These are phyloP conservation scores for Drosophila orena DNA, from an alignment of 1,140 invertebrate genomes.

Conservation along the genomic window DNA sequence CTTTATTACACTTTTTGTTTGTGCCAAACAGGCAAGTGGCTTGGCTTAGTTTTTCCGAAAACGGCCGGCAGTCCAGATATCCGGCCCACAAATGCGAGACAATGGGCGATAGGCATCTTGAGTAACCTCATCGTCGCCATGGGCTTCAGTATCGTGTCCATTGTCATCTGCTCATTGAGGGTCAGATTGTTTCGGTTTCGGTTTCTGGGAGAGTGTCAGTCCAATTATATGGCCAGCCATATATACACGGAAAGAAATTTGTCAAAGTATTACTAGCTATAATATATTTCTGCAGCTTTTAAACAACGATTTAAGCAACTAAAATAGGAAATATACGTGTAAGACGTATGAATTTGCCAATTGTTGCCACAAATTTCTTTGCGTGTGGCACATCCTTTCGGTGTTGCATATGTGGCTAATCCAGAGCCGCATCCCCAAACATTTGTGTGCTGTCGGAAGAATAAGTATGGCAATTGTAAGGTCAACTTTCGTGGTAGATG, in stretches of 20 bases:
- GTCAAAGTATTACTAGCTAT: background rate
- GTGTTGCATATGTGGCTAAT: slow-evolving; percentile 32
- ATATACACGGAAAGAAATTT: background rate
- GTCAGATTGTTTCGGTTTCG: slow-evolving; percentile 1
- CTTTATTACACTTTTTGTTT: background rate
- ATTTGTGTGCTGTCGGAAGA: slow-evolving; percentile 14
- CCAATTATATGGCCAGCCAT: background rate
- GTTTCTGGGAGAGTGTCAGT: slow-evolving; percentile 22
- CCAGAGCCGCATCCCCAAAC: slow-evolving; percentile 1
- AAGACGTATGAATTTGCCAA: too few species aligned
- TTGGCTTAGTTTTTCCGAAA: slow-evolving; percentile 42
- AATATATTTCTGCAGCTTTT: background rate
- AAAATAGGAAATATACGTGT: too few species aligned
- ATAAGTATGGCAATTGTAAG: slow-evolving; percentile 46
- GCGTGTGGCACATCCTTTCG: background rate
- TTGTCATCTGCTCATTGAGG: slow-evolving; percentile 30
- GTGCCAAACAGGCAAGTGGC: slow-evolving; percentile 39
- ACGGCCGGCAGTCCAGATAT: slow-evolving; percentile 38
- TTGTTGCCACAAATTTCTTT: background rate
- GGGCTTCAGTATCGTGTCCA: slow-evolving; percentile 24
- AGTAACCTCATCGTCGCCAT: slow-evolving; percentile 36
- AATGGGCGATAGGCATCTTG: slow-evolving; percentile 50
- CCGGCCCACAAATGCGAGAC: slow-evolving; percentile 52
- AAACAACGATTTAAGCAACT: background rate
- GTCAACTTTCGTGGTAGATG: slow-evolving; percentile 44